Conservation (phyloP, 1,140 invertebrate species). For the Tribolium madens region DNA sequence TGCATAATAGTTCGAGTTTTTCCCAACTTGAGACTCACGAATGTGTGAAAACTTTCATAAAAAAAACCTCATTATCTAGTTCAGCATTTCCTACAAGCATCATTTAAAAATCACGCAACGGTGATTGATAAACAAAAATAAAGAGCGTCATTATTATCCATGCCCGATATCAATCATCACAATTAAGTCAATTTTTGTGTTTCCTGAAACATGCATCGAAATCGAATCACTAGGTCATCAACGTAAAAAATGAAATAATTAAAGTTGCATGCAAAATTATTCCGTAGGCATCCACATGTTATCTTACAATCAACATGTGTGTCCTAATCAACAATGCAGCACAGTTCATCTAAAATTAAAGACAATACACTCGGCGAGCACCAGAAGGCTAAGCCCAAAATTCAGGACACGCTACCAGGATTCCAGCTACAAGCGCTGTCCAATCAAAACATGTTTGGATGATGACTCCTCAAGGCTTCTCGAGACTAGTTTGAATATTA, state of each 20-base stretch:
- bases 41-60: not conserved
- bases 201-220: conserved; percentile 30
- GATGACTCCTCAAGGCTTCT: conserved; percentile 8
- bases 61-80: not conserved
- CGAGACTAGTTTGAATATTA: conserved; percentile 38
- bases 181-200: conserved; percentile 13
- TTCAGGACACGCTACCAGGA: conserved; percentile 35
- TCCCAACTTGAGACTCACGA: not conserved
- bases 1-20: not conserved
- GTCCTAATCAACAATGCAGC: conserved; percentile 54
- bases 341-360: conserved; percentile 43
- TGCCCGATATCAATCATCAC: not conserved
- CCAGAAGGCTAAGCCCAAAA: conserved; percentile 31
- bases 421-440: conserved; percentile 2
- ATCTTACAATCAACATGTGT: conserved; percentile 56
- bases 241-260: conserved; percentile 40
- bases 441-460: conserved; percentile 41
- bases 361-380: conserved; percentile 38
- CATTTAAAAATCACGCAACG: conserved; percentile 26
- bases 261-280: conserved; percentile 49
- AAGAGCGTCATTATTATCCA: conserved; percentile 4
- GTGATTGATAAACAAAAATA: conserved; percentile 34
- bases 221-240: conserved; percentile 35
- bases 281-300: conserved; percentile 47
- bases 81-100: conserved; percentile 2